phyloP scores from a whole-genome alignment of 2,113 vertebrate genomes.

The Steatornis caripensis region DNA sequence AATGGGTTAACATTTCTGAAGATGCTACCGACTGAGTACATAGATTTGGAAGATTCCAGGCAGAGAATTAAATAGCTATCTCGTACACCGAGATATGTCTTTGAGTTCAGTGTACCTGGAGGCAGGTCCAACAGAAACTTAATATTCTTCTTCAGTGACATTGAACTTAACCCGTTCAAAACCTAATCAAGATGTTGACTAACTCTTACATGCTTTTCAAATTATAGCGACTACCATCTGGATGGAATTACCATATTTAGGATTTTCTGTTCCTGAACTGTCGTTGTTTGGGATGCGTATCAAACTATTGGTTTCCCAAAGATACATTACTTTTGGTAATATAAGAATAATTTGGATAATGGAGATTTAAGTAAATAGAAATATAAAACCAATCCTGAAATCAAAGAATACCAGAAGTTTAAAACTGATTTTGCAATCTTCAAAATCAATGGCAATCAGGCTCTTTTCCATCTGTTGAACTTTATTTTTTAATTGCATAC shows the following conservation, averaged over 20 bases:
- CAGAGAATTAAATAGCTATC: background rate
- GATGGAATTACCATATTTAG: background rate
- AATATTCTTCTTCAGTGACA: background rate
- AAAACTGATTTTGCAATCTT: background rate
- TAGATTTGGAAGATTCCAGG: background rate
- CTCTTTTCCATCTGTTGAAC: background rate
- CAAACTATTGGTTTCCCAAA: background rate
- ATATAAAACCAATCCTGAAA: background rate
- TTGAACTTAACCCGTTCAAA: background rate
- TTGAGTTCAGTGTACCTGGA: fast-evolving
- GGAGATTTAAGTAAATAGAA: background rate
- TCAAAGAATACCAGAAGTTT: background rate
- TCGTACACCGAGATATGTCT: background rate
- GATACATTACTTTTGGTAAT: background rate
- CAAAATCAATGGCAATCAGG: background rate
- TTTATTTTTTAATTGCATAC: background rate
- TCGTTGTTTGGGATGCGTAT: background rate
- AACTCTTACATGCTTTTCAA: background rate
- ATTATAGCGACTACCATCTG: background rate
- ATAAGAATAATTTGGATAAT: background rate
- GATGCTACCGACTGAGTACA: background rate
- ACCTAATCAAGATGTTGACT: background rate
- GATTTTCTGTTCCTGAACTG: background rate
- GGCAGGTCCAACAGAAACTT: background rate
- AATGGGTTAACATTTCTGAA: background rate